phyloP scores from a whole-genome alignment of 2,113 vertebrate species.

The rabbit (Oryctolagus cuniculus) region DNA sequence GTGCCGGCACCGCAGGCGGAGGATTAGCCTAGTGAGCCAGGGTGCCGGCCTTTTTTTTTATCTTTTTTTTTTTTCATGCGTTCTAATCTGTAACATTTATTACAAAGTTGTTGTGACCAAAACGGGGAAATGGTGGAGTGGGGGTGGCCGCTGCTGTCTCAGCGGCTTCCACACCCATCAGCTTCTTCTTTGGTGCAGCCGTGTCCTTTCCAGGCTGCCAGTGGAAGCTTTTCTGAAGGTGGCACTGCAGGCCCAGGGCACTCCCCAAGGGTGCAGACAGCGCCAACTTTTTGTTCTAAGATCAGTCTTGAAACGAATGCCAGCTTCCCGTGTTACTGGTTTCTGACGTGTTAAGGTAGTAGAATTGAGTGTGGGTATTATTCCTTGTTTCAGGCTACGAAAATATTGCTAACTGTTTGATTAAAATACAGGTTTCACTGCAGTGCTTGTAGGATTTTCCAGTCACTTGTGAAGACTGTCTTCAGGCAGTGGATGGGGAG shows the following conservation, averaged over 20 bases:
- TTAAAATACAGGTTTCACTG: not conserved
- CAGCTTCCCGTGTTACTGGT: not conserved
- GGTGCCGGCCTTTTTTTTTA: too few relatives aligned
- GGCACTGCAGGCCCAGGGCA: not conserved
- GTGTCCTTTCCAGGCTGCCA: not conserved
- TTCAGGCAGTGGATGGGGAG: not conserved
- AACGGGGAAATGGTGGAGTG: not conserved
- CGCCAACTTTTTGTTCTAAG: not conserved
- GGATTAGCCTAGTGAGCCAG: too few relatives aligned
- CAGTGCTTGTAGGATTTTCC: not conserved
- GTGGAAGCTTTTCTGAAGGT: not conserved
- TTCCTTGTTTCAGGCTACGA: constrained; percentile 21
- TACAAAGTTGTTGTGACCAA: not conserved
- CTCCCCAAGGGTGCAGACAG: not conserved
- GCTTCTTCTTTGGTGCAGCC: not conserved
- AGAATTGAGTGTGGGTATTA: not conserved
- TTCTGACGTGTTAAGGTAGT: not conserved
- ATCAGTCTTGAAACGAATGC: constrained; percentile 9
- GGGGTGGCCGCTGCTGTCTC: not conserved
- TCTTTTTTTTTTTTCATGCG: too few relatives aligned
- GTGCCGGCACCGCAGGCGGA: too few relatives aligned
- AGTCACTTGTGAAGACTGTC: not conserved
- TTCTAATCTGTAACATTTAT: not conserved
- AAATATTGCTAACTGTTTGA: constrained; percentile 21
- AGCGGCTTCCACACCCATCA: not conserved